Base-by-base conservation (phyloP, 2,888 invertebrate genomes). In the Drosophila niveifrons region DNA sequence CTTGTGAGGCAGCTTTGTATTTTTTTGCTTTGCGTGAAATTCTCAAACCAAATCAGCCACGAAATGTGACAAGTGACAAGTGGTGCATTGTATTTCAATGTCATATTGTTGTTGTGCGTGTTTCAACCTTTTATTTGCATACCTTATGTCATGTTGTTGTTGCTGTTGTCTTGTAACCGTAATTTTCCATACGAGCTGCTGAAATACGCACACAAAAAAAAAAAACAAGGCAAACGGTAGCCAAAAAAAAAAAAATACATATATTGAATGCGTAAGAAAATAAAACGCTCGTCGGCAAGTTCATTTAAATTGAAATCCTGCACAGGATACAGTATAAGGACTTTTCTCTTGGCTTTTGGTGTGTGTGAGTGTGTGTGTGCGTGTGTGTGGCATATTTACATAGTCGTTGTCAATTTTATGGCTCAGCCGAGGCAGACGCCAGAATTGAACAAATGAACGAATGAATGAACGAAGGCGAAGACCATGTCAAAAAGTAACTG, bases 51-150 rank as follows among this genome's bases (percentile, higher is more conserved):
- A 87, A 84, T 81, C 82, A 73, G 72, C 78, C 83, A 66, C 90
- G 73, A 86, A 88, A 79, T 87, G 86, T 78, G 88, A 82, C 88
- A 84, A 70, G 87, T 90, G 87, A 87, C 90, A 89, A 84, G 90
- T 86, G 69, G 87, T 61, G 77, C 65, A 75, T 72, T 83, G 78
- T 88, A 74, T 84, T 80, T 88, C 75, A 89, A 88, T 89, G 88
- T 82, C 89, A 71, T 59, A 44, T 70, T 71, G 47, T 62, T 63
- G 17, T 57, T 58, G 51, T 46, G 18, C 28, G 23, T 62, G 39
- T 50, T 50, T 48, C 39, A 53, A 47, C 52, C 53, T 78, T 64
- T 70, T 65, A 74, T 78, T 78, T 78, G 71, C 78, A 77, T 78
- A 74, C 56, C 59, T 63, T 75, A 29, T 46, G 23, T 6, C 23